Percentiles rank a stretch among this genome's conserved stretches.
Evolutionary conservation across 1,140 invertebrate genomes (phyloP).

Genomic region (Pectinophora gossypiella): DNA sequence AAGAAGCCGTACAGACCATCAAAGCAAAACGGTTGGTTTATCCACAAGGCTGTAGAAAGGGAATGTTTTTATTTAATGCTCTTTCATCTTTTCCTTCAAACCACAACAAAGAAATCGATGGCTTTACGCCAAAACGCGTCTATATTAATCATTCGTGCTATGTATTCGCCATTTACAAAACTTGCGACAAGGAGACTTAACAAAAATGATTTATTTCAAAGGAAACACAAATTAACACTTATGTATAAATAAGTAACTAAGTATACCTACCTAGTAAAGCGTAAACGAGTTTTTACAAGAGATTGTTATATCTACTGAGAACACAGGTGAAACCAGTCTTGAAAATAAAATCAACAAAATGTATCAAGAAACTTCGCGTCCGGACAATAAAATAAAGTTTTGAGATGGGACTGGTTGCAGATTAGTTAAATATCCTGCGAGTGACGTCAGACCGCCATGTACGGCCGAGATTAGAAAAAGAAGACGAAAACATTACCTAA

Average conservation of each 20-base stretch:
- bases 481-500: background rate
- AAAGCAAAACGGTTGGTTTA: background rate
- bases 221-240: constrained; percentile 1
- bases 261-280: no score
- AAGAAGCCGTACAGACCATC: background rate
- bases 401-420: background rate
- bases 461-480: background rate
- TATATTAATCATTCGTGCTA: constrained; percentile 44
- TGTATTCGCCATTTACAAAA: constrained; percentile 33
- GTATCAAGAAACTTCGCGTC: constrained; percentile 1
- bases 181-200: constrained; percentile 7
- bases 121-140: constrained; percentile 36
- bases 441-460: background rate
- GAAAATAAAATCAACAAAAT: background rate
- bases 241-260: no score
- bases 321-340: background rate
- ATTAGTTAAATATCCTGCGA: background rate
- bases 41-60: background rate
- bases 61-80: background rate
- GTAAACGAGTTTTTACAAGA: background rate
- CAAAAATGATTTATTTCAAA: background rate
- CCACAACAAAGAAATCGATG: constrained; percentile 40
- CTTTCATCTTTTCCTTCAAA: constrained; percentile 24
- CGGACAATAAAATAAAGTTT: background rate
- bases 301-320: background rate